Evolutionary conservation across 2,888 invertebrate genomes (phyloP), one percentile per base, ranked within the genome.

Genomic region (Agonum fuliginosum): DNA sequence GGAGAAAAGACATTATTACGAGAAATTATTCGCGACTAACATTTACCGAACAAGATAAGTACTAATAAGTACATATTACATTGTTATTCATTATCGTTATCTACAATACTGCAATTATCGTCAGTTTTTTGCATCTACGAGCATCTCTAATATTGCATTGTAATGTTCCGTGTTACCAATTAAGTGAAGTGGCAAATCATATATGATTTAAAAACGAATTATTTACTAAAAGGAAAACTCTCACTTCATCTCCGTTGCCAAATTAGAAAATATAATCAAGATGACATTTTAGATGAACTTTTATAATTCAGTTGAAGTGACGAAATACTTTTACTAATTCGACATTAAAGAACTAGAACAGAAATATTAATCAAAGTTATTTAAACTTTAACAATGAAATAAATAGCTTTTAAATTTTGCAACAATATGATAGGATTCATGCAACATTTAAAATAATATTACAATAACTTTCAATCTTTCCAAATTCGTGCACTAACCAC

Each of bases 201-300:
- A 20, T n/a, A 51, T 54, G 19, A 54, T 54, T 54, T 54, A 54
- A 54, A 24, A 51, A 54, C 24, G n/a, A 24, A 54, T 54, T 54
- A 54, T 22, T 54, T n/a, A 2, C 24, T 54, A 24, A 4, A 8
- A 4, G 5, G 8, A 48, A 8, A 12, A 17, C 20, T 48, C 48
- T 48, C 48, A 17, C 6, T 2, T 17, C n/a, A n/a, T n/a, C n/a
- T n/a, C n/a, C n/a, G n/a, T n/a, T n/a, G 43, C 51, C n/a, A 51
- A 22, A 51, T 51, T 51, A 22, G 12, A 20, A 51, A 51, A 51
- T 22, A n/a, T 22, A 6, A 24, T 51, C 20, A n/a, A n/a, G 51
- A 51, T 51, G 51, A 51, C 22, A 51, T 51, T 51, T 51, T 51
- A 10, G 5, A 10, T 10, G 20, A 4, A 48, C 6, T 20, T 48